Base-by-base conservation (phyloP, 2,888 invertebrate genomes). In the Torymus tubicola region DNA sequence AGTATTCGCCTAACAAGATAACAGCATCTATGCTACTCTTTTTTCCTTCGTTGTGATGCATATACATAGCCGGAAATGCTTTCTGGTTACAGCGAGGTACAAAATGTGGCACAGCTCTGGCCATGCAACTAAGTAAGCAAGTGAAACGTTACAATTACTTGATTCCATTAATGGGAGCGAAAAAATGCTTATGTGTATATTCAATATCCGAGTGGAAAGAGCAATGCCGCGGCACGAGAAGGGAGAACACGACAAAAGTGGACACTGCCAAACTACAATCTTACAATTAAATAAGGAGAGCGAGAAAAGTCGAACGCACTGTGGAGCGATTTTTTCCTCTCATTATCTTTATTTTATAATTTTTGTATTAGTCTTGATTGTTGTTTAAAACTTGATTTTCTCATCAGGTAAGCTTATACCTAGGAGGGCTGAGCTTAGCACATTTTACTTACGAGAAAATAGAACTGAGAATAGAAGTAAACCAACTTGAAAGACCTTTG, bases 231-330 rank as follows among this genome's bases (percentile, higher is more conserved):
- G 52, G 61, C 53, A 67, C 42, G 21, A 64, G 18, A 55, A 57
- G 60, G n/a, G 31, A 24, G 63, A 58, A 16, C 63, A 31, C 10
- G 57, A 31, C 69, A 16, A 24, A 78, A 84, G 84, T 85, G 82
- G 84, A 85, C 89, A 89, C 89, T 89, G 89, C 89, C 89, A 89
- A 89, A 88, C 86, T 84, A 84, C 79, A 87, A 87, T 86, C 85
- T 86, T 86, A 86, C 83, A 83, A 84, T 79, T 68, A 18, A 5
- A 53, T 67, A 50, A 21, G 4, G 42, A 67, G 57, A 72, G 68
- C 63, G 24, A 71, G 64, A 65, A 31, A 57, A 18, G 71, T 52
- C 61, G n/a, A 18, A 73, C 65, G 8, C 60, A 63, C 16, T 58
- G 24, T 68, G 14, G 31, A 60, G 69, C 60, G 31, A 70, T 69